Evolutionary conservation across 2,113 vertebrate species (phyloP).

Genomic region (Naja naja): DNA sequence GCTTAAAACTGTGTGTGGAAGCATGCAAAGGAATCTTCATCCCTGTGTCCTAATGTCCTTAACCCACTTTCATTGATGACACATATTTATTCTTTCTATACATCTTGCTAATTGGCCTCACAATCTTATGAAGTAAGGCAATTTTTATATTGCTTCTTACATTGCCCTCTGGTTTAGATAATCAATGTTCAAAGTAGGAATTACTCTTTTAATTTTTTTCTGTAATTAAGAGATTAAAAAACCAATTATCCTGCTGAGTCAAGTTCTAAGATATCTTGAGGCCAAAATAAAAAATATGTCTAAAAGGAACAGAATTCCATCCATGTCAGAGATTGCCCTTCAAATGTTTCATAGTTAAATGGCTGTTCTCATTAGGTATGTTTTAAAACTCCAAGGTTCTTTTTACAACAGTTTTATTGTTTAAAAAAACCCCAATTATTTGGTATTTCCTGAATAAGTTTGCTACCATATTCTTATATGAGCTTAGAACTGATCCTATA

Average conservation of each 20-base stretch:
- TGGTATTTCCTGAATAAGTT: background rate
- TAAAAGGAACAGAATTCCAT: background rate
- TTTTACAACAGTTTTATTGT: background rate
- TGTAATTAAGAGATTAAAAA: conserved; percentile 15
- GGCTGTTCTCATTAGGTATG: background rate
- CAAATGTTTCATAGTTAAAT: background rate
- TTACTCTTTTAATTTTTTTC: background rate
- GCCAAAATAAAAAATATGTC: background rate
- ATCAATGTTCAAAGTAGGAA: background rate
- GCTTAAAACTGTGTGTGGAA: background rate
- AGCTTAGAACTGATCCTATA: background rate
- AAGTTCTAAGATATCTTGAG: background rate
- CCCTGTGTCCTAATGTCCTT: background rate
- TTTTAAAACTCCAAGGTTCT: background rate
- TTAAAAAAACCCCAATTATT: background rate
- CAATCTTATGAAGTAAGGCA: conserved; percentile 5
- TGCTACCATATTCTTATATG: background rate
- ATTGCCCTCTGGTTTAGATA: background rate
- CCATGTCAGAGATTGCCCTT: background rate
- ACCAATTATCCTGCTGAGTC: background rate
- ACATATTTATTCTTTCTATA: background rate
- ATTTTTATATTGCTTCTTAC: background rate
- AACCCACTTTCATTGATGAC: background rate
- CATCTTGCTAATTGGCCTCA: background rate
- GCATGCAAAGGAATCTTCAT: background rate